These are phyloP conservation scores for Cactoblastis cactorum DNA, from an alignment of 2,888 invertebrate species.

Conservation along the genomic window DNA sequence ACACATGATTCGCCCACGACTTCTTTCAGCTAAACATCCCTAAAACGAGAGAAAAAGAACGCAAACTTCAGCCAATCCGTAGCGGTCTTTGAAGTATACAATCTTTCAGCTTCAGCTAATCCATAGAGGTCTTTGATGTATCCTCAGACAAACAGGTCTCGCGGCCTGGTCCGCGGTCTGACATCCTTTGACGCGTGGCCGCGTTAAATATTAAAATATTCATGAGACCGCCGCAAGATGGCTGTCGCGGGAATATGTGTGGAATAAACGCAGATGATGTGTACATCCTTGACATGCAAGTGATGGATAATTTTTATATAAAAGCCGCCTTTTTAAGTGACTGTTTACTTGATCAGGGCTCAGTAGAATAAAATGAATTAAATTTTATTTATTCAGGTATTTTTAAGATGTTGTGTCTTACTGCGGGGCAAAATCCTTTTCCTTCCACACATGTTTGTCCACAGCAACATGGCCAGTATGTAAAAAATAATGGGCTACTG, in stretches of 20 bases:
- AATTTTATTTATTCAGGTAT: no score
- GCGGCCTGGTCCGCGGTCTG: conserved; percentile 9
- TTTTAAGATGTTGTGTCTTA: no score
- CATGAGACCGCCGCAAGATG: conserved; percentile 34
- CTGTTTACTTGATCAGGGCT: no score
- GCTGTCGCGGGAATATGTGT: conserved; percentile 13
- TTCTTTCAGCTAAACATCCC: no score
- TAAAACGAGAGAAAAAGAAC: no score
- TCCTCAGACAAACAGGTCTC: conserved; percentile 25
- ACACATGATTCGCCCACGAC: no score
- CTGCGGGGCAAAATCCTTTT: no score
- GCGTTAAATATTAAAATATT: conserved; percentile 52
- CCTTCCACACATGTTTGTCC: no score
- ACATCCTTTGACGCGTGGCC: conserved; percentile 34
- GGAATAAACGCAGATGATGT: conserved; percentile 3
- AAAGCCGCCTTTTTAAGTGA: no score
- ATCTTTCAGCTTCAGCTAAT: not conserved
- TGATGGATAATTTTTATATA: not conserved
- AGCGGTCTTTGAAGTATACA: not conserved
- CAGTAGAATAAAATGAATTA: no score
- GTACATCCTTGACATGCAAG: not conserved
- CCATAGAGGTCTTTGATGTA: conserved; percentile 26
- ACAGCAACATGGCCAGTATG: no score
- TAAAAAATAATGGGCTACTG: no score
- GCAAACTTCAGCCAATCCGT: conserved; percentile 15